Percentiles rank a stretch among this genome's conserved stretches.
phyloP scores from a whole-genome alignment of 2,113 vertebrate genomes.

The Siphamia tubifer region DNA sequence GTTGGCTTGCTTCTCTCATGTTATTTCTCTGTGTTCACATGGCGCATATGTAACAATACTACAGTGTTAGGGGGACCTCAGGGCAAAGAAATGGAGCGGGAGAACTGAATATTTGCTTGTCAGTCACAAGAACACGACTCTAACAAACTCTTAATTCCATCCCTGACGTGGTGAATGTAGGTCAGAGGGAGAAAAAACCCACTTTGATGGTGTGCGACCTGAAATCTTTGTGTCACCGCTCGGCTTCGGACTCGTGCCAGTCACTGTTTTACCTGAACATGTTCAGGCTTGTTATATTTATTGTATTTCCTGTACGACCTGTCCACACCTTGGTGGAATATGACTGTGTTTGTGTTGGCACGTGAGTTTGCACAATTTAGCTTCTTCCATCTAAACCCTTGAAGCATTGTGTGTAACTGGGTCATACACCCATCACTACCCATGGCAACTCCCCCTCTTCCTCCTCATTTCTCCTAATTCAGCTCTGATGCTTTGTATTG shows the following conservation, averaged over 20 bases:
- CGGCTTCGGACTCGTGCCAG: conserved; percentile 1
- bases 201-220: conserved; percentile 17
- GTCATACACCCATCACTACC: conserved; percentile 57
- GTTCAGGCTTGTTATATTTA: conserved; percentile 12
- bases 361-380: conserved; percentile 32
- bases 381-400: conserved; percentile 24
- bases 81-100: conserved; percentile 10
- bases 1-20: neutral
- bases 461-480: conserved; percentile 20
- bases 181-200: conserved; percentile 26
- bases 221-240: conserved; percentile 4
- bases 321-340: conserved; percentile 8
- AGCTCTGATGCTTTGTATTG: conserved; percentile 26
- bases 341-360: neutral
- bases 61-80: conserved; percentile 2
- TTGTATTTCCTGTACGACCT: conserved; percentile 9
- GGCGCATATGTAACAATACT: neutral
- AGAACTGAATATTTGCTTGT: neutral
- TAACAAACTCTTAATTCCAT: conserved; percentile 26
- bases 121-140: conserved; percentile 12
- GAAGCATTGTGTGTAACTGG: conserved; percentile 68
- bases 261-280: conserved; percentile 6
- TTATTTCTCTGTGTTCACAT: conserved; percentile 1
- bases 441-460: conserved; percentile 15
- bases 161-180: conserved; percentile 47